These are phyloP conservation scores for Melanchra persicariae DNA, from an alignment of 2,888 invertebrate species.

Conservation along the genomic window DNA sequence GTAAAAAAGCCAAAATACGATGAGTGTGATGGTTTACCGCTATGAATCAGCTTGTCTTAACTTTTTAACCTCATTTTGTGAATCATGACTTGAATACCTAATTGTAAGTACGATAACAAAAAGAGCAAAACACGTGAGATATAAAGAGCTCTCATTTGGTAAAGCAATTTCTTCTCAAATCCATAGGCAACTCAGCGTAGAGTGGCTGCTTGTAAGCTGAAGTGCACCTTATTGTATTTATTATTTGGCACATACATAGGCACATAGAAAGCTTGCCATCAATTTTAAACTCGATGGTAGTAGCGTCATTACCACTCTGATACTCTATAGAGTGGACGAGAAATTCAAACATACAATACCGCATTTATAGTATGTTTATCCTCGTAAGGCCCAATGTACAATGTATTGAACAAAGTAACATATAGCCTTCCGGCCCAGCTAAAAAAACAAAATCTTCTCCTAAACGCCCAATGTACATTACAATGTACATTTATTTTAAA, in stretches of 20 bases:
- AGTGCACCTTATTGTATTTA: neutral
- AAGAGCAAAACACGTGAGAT: neutral
- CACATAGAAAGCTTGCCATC: neutral
- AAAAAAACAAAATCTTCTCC: no score
- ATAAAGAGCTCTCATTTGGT: neutral
- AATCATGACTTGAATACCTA: neutral
- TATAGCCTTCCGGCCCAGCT: no score
- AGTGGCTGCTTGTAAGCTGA: neutral
- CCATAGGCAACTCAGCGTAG: neutral
- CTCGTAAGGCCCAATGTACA: no score
- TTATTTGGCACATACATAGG: slow-evolving; percentile 10
- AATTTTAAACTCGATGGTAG: neutral
- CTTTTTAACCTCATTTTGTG: neutral
- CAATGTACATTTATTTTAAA: no score
- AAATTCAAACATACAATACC: slow-evolving; percentile 1
- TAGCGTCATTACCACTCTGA: neutral
- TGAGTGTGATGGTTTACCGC: slow-evolving; percentile 2
- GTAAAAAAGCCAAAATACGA: slow-evolving; percentile 21
- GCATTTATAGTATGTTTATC: neutral
- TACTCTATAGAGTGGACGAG: neutral
- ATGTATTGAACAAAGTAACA: no score
- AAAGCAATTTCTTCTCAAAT: neutral
- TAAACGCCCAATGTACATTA: no score
- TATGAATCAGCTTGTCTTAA: neutral
- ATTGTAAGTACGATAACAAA: neutral